Evolutionary conservation across 2,888 invertebrate species (phyloP).

Genomic region (Scaptomyza parva): DNA sequence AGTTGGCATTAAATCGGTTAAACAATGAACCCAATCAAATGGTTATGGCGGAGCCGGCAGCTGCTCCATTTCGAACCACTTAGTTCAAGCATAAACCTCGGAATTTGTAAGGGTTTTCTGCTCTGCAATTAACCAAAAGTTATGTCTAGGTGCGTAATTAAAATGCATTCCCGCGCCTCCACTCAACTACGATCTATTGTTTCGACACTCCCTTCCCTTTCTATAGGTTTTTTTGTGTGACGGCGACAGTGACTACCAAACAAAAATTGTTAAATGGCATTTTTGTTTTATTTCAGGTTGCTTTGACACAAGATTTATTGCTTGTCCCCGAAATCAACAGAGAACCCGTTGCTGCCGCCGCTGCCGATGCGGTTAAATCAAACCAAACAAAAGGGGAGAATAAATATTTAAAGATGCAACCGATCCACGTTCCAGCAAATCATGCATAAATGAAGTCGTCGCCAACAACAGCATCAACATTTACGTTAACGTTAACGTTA

Average conservation of each 20-base stretch:
- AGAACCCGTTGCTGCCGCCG: conserved; percentile 36
- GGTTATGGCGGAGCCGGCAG: conserved; percentile 34
- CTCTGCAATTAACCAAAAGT: conserved; percentile 62
- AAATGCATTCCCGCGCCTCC: conserved; percentile 56
- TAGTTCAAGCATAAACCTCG: conserved; percentile 46
- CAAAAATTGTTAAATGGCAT: conserved; percentile 70
- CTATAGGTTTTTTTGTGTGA: conserved; percentile 18
- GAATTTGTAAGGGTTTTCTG: conserved; percentile 34
- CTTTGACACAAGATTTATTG: conserved; percentile 77
- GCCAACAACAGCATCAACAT: conserved; percentile 35
- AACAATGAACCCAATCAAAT: conserved; percentile 57
- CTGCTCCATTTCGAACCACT: conserved; percentile 44
- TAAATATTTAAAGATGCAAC: conserved; percentile 17
- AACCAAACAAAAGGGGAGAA: conserved; percentile 41
- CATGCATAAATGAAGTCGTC: conserved; percentile 69
- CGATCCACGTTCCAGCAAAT: conserved; percentile 70
- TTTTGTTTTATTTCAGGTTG: conserved; percentile 39
- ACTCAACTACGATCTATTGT: conserved; percentile 74
- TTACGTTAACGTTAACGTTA: conserved; percentile 47
- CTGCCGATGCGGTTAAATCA: conserved; percentile 44
- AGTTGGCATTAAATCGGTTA: conserved; percentile 22
- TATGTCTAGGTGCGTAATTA: conserved; percentile 75
- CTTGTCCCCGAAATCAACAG: conserved; percentile 77
- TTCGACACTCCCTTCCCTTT: too few species aligned
- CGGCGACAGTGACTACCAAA: conserved; percentile 55